These are phyloP conservation scores for Vidua chalybeata DNA, from an alignment of 2,113 vertebrate species.

Conservation along the genomic window DNA sequence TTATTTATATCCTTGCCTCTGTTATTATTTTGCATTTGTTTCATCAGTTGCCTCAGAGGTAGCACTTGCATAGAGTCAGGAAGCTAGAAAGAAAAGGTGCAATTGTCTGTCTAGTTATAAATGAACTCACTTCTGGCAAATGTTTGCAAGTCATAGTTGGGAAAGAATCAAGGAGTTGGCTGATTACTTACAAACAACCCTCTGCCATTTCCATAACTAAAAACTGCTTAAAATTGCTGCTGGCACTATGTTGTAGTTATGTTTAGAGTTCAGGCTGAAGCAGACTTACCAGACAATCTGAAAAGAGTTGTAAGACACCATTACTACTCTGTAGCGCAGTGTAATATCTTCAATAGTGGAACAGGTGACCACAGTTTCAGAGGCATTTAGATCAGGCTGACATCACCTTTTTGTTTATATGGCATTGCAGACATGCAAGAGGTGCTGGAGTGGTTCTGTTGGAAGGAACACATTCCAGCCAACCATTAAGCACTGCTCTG, in stretches of 20 bases:
- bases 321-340: fast-evolving
- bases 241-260: not conserved
- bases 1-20: not conserved
- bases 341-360: not conserved
- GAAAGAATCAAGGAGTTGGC: not conserved
- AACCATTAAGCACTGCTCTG: not conserved
- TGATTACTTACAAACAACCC: not conserved
- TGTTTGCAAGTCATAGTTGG: not conserved
- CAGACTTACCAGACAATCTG: not conserved
- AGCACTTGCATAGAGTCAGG: not conserved
- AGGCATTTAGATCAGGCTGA: not conserved
- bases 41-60: not conserved
- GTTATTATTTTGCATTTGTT: not conserved
- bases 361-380: not conserved
- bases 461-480: not conserved
- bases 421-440: fast-evolving
- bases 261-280: not conserved
- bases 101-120: not conserved
- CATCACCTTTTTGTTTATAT: not conserved
- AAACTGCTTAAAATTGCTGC: not conserved
- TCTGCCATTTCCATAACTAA: not conserved
- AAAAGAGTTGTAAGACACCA: not conserved
- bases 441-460: not conserved
- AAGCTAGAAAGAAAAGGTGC: not conserved
- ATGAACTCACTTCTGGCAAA: not conserved